Percentiles rank a stretch among this genome's conserved stretches.
phyloP scores from a whole-genome alignment of 2,888 invertebrate species.

The Acanthosepion lycidas region DNA sequence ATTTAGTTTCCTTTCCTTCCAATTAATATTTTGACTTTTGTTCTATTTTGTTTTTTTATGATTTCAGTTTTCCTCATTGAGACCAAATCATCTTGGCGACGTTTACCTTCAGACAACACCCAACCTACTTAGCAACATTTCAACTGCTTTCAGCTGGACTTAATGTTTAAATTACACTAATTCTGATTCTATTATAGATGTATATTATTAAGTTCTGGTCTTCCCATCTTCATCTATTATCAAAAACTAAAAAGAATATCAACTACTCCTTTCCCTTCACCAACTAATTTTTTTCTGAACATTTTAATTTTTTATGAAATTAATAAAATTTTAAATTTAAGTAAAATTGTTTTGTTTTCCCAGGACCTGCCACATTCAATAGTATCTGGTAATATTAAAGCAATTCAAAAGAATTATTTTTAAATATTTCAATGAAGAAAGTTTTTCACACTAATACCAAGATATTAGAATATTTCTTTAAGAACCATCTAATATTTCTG shows the following conservation, averaged over 20 bases:
- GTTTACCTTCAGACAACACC: not conserved
- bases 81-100: conserved; percentile 6
- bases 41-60: not conserved
- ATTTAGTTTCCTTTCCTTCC: not conserved
- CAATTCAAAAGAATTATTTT: no score
- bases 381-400: no score
- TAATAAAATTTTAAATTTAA: not conserved
- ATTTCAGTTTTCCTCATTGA: conserved; percentile 8
- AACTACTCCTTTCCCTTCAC: not conserved
- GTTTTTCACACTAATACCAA: no score
- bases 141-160: not conserved
- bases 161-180: not conserved
- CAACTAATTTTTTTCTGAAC: not conserved
- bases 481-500: no score
- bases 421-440: no score
- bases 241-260: not conserved
- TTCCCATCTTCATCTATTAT: not conserved
- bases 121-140: not conserved
- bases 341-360: not conserved
- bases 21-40: not conserved
- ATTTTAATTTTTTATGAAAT: not conserved
- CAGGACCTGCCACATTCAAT: no score
- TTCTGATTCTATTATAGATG: not conserved
- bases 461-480: no score
- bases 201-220: not conserved